phyloP scores from a whole-genome alignment of 2,888 invertebrate species.

The Caenorhabditis angaria region DNA sequence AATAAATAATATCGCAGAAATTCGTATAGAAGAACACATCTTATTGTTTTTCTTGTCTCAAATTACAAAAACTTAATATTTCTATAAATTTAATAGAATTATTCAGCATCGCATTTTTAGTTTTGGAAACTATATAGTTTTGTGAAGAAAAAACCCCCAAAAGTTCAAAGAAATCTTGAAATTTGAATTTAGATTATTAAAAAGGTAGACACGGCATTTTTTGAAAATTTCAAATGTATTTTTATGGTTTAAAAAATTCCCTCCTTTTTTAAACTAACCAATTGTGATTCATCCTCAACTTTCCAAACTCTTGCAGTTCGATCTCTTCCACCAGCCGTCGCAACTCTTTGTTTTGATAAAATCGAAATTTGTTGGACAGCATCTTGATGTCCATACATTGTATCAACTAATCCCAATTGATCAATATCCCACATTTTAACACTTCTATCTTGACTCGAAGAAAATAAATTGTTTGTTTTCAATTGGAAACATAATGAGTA shows the following conservation, averaged over 20 bases:
- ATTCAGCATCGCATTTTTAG: too few species aligned
- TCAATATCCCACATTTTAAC: constrained; percentile 86
- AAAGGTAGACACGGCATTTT: too few species aligned
- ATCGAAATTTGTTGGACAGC: constrained; percentile 87
- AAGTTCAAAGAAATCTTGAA: too few species aligned
- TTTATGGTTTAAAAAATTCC: too few species aligned
- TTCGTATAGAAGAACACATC: too few species aligned
- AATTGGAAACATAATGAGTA: constrained; percentile 61
- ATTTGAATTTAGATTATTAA: too few species aligned
- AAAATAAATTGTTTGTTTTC: constrained; percentile 62
- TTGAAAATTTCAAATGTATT: not conserved
- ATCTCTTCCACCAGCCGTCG: constrained; percentile 85
- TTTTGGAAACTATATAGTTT: too few species aligned
- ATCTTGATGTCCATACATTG: constrained; percentile 87
- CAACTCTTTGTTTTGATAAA: constrained; percentile 83
- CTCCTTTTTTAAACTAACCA: constrained; percentile 79
- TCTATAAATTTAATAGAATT: too few species aligned
- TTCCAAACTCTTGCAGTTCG: constrained; percentile 91
- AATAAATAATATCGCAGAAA: too few species aligned
- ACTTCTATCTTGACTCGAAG: constrained; percentile 62
- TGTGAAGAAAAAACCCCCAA: too few species aligned
- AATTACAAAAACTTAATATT: too few species aligned
- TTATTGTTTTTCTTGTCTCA: too few species aligned
- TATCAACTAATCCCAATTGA: constrained; percentile 81
- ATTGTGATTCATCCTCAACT: constrained; percentile 93